Evolutionary conservation across 2,797 vertebrate species (phyloP).

Genomic region (Chloroceryle amazona): DNA sequence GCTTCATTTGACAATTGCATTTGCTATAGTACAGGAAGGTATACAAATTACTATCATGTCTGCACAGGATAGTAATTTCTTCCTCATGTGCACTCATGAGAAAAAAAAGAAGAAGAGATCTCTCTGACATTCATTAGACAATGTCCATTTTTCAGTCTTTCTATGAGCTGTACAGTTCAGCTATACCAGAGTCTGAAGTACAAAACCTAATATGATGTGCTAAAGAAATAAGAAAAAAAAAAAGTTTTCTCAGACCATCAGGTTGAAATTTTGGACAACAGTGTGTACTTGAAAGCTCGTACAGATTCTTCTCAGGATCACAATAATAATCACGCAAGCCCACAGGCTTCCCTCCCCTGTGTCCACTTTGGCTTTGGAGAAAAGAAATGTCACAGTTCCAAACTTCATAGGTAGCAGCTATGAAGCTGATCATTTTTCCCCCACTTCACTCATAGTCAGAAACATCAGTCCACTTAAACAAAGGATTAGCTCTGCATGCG

Average conservation of each 20-base stretch:
- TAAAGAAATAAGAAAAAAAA: not conserved
- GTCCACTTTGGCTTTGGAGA: not conserved
- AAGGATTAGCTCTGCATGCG: not conserved
- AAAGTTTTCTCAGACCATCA: not conserved
- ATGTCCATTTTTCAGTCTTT: not conserved
- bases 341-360: not conserved
- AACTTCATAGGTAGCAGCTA: not conserved
- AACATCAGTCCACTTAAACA: not conserved
- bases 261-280: not conserved
- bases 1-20: not conserved
- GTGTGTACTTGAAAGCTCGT: not conserved
- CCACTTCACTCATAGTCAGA: not conserved
- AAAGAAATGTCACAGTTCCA: not conserved
- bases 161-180: not conserved
- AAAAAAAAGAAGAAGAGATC: not conserved
- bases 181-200: not conserved
- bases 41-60: not conserved
- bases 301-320: not conserved
- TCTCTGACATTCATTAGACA: not conserved
- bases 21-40: not conserved
- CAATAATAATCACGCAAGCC: not conserved
- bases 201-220: not conserved
- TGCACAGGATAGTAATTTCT: not conserved
- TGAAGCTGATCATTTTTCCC: not conserved
- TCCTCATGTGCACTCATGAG: not conserved